Percentiles rank a stretch among this genome's conserved stretches.
Evolutionary conservation across 1,140 invertebrate genomes (phyloP).

Genomic region (Macrostomum lignano): DNA sequence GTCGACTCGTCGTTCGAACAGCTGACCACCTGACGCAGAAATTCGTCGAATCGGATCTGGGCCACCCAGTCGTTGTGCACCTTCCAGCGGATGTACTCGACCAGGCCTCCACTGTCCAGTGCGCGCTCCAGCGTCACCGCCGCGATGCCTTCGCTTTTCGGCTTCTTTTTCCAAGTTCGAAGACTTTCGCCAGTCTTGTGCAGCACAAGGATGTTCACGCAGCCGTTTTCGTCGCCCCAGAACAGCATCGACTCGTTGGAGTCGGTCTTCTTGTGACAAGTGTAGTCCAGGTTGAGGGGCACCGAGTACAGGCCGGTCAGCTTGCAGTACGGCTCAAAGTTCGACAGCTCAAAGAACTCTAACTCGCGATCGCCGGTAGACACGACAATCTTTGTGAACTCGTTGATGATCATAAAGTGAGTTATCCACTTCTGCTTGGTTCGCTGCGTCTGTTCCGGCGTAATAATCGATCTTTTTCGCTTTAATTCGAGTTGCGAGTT

Average conservation of each 20-base stretch:
- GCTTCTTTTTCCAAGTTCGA: slow-evolving; percentile 26
- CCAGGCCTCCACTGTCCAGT: slow-evolving; percentile 12
- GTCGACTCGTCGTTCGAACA: slow-evolving; percentile 24
- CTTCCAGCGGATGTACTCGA: slow-evolving; percentile 23
- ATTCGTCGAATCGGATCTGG: slow-evolving; percentile 23
- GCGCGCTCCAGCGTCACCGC: slow-evolving; percentile 17
- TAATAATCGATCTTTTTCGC: slow-evolving; percentile 16
- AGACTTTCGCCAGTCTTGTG: slow-evolving; percentile 22
- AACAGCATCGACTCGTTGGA: slow-evolving; percentile 22
- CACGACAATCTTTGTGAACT: slow-evolving; percentile 5
- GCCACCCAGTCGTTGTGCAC: slow-evolving; percentile 27
- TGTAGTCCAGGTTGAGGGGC: slow-evolving; percentile 24
- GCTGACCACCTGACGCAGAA: slow-evolving; percentile 26
- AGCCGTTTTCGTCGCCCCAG: slow-evolving; percentile 24
- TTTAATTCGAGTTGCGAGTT: slow-evolving; percentile 15
- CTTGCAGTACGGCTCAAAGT: slow-evolving; percentile 27
- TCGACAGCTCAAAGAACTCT: slow-evolving; percentile 27
- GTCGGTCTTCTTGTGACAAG: slow-evolving; percentile 7
- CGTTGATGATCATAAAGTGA: slow-evolving; percentile 15
- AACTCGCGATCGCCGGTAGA: slow-evolving; percentile 24
- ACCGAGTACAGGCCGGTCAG: slow-evolving; percentile 23
- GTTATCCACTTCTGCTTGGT: slow-evolving; percentile 26
- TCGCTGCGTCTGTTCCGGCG: slow-evolving; percentile 13
- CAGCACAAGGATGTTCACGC: slow-evolving; percentile 24
- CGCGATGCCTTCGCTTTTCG: slow-evolving; percentile 21